phyloP scores from a whole-genome alignment of 2,888 invertebrate species.

The Latrodectus elegans region DNA sequence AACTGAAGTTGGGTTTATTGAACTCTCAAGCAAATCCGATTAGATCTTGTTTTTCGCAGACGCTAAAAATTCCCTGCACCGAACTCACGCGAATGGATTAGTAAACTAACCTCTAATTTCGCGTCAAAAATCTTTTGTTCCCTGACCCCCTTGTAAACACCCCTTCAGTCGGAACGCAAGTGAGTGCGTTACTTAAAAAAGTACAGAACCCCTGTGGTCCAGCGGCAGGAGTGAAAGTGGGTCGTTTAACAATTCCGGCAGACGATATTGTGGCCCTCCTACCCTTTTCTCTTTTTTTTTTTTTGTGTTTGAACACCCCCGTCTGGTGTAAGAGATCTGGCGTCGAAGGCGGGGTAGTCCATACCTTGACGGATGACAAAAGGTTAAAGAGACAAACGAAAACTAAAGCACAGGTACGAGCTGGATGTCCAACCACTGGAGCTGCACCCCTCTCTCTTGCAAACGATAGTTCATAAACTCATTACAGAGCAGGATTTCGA shows the following conservation, averaged over 20 bases:
- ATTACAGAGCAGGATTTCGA: neutral
- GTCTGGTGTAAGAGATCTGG: constrained; percentile 51
- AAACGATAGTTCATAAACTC: constrained; percentile 2
- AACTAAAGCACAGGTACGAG: neutral
- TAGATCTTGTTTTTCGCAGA: neutral
- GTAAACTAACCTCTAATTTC: constrained; percentile 5
- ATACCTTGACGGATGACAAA: constrained; percentile 65
- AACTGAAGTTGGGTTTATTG: too few species aligned
- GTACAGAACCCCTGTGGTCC: constrained; percentile 31
- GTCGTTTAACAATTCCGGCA: constrained; percentile 24
- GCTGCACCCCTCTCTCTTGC: neutral
- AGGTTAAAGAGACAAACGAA: constrained; percentile 47
- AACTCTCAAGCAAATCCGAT: neutral
- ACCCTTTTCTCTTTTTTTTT: constrained; percentile 55
- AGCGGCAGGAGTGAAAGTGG: constrained; percentile 40
- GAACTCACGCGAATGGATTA: neutral
- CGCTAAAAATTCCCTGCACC: neutral
- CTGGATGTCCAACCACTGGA: neutral
- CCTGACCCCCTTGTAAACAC: neutral
- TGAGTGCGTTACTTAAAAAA: neutral
- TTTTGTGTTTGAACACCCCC: constrained; percentile 25
- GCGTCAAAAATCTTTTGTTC: neutral
- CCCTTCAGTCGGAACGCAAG: neutral
- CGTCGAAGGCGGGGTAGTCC: constrained; percentile 56
- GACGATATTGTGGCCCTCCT: constrained; percentile 50